Conservation (phyloP, 1,140 invertebrate genomes). For the Drosophila kanapiae region DNA sequence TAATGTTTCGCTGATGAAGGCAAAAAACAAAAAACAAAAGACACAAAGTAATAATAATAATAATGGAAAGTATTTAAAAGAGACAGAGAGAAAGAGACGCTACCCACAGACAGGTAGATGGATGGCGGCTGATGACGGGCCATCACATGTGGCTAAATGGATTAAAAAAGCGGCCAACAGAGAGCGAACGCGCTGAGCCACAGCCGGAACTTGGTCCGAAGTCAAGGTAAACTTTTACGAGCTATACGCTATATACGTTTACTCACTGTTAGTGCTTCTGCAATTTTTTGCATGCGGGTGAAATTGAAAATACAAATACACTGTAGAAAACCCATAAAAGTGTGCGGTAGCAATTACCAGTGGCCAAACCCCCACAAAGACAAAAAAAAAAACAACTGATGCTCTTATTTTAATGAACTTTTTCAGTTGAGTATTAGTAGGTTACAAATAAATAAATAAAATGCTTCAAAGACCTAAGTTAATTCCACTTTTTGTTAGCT, state of each 20-base stretch:
- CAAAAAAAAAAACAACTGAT: conserved; percentile 38
- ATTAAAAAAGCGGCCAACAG: conserved; percentile 66
- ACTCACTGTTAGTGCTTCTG: conserved; percentile 16
- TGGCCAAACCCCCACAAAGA: conserved; percentile 1
- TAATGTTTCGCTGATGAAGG: conserved; percentile 71
- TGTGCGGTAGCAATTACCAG: conserved; percentile 34
- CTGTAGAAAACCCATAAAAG: conserved; percentile 32
- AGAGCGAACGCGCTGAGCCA: conserved; percentile 42
- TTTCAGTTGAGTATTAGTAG: neutral
- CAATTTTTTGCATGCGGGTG: conserved; percentile 53
- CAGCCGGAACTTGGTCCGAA: conserved; percentile 71
- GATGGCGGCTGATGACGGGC: conserved; percentile 63
- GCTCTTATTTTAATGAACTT: conserved; percentile 42
- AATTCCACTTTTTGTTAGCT: too few relatives aligned
- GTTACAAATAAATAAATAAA: neutral
- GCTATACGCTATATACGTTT: conserved; percentile 11
- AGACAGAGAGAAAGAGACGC: conserved; percentile 18
- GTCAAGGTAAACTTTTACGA: conserved; percentile 75
- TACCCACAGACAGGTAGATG: conserved; percentile 55
- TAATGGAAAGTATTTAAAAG: conserved; percentile 82
- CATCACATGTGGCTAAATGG: conserved; percentile 78
- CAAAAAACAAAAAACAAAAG: conserved; percentile 67
- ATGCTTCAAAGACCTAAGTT: neutral
- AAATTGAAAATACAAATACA: conserved; percentile 60
- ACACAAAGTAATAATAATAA: conserved; percentile 68